Base-by-base conservation (phyloP, 2,888 invertebrate species). In the Andrena flavipes region DNA sequence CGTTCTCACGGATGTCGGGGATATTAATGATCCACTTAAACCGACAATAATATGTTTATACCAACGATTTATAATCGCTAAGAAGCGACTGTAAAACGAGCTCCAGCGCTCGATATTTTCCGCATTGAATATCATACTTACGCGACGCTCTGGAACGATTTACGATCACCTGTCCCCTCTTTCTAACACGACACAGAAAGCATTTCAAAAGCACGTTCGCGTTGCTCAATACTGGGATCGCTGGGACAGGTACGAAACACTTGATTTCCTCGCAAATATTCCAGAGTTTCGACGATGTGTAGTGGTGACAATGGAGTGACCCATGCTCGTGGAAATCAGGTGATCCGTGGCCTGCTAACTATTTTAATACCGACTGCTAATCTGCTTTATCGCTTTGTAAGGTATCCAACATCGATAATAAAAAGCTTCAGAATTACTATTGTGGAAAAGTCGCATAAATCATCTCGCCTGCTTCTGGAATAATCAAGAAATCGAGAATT, bases 31-130 rank as follows among this genome's bases (percentile, higher is more conserved):
- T 59, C 76, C 83, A 80, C 80, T 84, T 80, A 73, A 69, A 65
- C 68, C 70, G 78, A 82, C 84, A 86, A 88, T 86, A 86, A 89
- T 84, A 79, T 80, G 81, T 87, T 87, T 84, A 82, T 71, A 81
- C 65, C 69, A 51, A 59, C 75, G 80, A 88, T 89, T 86, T 87
- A 82, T 80, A 80, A 84, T 82, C 72, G 74, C 51, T 35, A 26
- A 20, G n/a, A n/a, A 29, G 23, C 29, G 65, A 48, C 42, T 20
- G 35, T 30, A 30, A 23, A 42, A 33, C 64, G 35, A 63, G 30
- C 72, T n/a, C 49, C 8, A 59, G 16, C 29, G 60, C 62, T 82
- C 76, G 23, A 71, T 70, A 78, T 75, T 73, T 79, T 71, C 70
- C 64, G 82, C 77, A 76, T 81, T 80, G 82, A 84, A 85, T 71